These are phyloP conservation scores for Apodemus agrarius DNA, from an alignment of 2,797 vertebrate species.

Conservation along the genomic window DNA sequence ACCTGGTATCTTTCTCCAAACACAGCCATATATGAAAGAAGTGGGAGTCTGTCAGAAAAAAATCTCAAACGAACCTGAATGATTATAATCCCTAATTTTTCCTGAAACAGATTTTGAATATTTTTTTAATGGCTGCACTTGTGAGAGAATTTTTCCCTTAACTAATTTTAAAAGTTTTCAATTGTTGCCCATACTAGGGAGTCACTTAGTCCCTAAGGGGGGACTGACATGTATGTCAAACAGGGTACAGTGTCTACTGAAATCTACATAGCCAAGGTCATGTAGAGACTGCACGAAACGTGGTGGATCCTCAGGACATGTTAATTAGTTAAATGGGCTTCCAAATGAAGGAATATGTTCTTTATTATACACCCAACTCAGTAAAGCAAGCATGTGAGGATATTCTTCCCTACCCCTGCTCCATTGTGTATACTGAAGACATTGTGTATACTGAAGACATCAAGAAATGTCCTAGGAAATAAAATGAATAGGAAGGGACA, in stretches of 20 bases:
- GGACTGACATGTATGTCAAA: not conserved
- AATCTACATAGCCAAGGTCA: fast-evolving
- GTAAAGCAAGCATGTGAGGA: fast-evolving
- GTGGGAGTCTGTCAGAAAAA: not conserved
- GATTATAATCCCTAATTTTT: not conserved
- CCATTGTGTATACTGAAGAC: not conserved
- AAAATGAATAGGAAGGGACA: not conserved
- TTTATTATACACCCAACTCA: not conserved
- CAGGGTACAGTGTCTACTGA: not conserved
- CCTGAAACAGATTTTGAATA: not conserved
- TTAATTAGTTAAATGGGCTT: fast-evolving
- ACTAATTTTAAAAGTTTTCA: not conserved
- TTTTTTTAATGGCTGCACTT: too few species aligned
- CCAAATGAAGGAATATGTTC: not conserved
- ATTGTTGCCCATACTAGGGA: not conserved
- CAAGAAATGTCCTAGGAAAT: not conserved
- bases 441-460: not conserved
- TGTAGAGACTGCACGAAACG: not conserved
- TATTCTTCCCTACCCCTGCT: not conserved
- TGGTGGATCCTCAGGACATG: fast-evolving
- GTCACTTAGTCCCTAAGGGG: not conserved
- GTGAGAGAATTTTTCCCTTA: not conserved
- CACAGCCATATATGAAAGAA: not conserved
- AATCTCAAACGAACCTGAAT: not conserved
- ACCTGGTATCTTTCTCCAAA: not conserved